Base-by-base conservation (phyloP, 2,888 invertebrate genomes). In the Chalcosyrphus nemorum region DNA sequence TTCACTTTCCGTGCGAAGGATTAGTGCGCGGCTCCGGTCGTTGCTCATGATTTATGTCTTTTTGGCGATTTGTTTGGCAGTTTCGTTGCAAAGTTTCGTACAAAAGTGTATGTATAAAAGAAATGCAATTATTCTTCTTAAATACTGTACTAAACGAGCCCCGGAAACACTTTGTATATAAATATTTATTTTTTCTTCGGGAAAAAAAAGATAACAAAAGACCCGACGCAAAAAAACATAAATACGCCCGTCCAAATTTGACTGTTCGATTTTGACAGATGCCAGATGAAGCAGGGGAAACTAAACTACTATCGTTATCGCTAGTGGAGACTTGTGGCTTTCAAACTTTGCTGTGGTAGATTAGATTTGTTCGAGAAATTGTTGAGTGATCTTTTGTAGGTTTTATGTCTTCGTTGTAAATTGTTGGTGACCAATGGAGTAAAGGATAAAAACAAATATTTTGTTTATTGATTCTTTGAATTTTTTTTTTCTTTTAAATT, bases 1-100 rank as follows among this genome's bases (percentile, higher is more conserved):
- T 81, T 91, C 90, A 86, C 89, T 90, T 86, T 89, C 89, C 15
- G 89, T 88, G 24, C 91, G 89, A 59, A 91, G 88, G 66, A 91
- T 86, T 59, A 91, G 87, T 86, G 89, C 89, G 35, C 88, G 89
- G 82, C 86, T 86, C 41, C 82, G 86, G 35, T 86, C 86, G 68
- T 87, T 87, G 86, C 89, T 91, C 91, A 91, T 91, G 86, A 70
- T 87, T 17, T 0, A 3, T 32, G n/a, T 15, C 35, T 82, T 38
- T 41, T 82, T 38, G 47, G 35, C 19, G 5, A 56, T 61, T 45
- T 29, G 11, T 13, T 32, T 47, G 72, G 78, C 61, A 82, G 68
- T 27, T 68, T 43, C 5, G 57, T 27, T 43, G 29, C 9, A 75
- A 13, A 38, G 7, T 35, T 66, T 24, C 7, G 11, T 41, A 50